Base-by-base conservation (phyloP, 2,888 invertebrate species). In the Chloroclystis v-ata region DNA sequence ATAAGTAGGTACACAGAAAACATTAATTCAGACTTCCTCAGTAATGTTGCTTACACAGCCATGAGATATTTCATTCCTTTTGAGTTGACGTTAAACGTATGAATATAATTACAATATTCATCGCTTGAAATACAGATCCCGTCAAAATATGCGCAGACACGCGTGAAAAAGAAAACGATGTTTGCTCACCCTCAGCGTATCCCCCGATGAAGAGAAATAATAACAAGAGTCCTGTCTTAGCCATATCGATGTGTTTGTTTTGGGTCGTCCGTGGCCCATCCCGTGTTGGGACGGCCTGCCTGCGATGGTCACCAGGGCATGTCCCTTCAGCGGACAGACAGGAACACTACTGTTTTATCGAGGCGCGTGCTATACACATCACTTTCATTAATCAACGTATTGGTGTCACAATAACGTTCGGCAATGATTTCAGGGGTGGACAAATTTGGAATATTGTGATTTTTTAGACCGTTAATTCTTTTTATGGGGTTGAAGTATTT, bases 401-500 rank as follows among this genome's bases (percentile, higher is more conserved):
- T 75, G 77, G 78, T 85, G 83, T 83, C 83, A 80, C 67, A 74
- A 67, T 70, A 82, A 86, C 85, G 69, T 78, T 77, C 69, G 67
- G 67, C 72, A 78, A 78, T 78, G 69, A 35, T 54, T 50, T 44
- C 71, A 72, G 75, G 52, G 69, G 57, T 70, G 38, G 50, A 51
- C 46, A 72, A 67, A 61, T 54, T 24, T 14, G 39, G 20, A 20
- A 13, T 4, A 2, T 20, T 20, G 3, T 20, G 20, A 20, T 26
- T 8, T 8, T 26, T 26, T 26, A 26, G 26, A 20, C 2, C n/a
- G n/a, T n/a, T n/a, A n/a, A n/a, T n/a, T n/a, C n/a, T n/a, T n/a
- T n/a, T n/a, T n/a, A n/a, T n/a, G n/a, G n/a, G n/a, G n/a, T n/a
- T n/a, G n/a, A n/a, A n/a, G n/a, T n/a, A n/a, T n/a, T n/a, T n/a